Conservation (phyloP, 2,113 vertebrate species). For the Sitta europaea region DNA sequence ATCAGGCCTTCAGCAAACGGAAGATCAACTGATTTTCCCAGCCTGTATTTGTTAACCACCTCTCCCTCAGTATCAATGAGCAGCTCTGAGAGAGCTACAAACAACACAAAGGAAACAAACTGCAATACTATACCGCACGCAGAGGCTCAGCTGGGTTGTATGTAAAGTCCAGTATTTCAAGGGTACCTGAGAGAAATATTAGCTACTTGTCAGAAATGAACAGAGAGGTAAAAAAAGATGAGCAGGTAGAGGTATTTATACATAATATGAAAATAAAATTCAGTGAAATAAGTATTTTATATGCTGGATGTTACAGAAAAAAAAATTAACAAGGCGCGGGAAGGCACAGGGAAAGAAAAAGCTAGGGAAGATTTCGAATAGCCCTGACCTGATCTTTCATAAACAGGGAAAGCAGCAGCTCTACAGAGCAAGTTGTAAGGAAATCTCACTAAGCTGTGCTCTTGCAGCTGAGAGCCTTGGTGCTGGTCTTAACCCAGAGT, state of each 20-base stretch:
- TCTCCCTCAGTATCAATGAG: slow-evolving; percentile 46
- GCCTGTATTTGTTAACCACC: slow-evolving; percentile 65
- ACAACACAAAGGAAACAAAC: not conserved
- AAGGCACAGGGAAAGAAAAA: not conserved
- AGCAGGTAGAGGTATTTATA: not conserved
- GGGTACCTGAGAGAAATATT: not conserved
- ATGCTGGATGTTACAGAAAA: not conserved
- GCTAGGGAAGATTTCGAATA: not conserved
- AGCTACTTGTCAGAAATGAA: not conserved
- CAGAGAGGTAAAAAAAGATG: not conserved
- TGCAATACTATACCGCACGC: not conserved
- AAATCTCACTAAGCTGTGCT: not conserved
- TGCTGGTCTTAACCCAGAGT: not conserved
- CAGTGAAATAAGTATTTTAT: not conserved
- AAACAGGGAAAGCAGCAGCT: not conserved
- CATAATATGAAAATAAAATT: not conserved
- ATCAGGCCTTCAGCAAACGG: slow-evolving; percentile 69
- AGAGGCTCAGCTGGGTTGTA: not conserved
- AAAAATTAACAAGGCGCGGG: not conserved
- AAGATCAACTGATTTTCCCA: slow-evolving; percentile 71
- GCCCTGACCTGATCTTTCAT: not conserved
- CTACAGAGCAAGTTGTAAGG: not conserved
- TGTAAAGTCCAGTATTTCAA: not conserved
- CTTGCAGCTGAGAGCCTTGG: not conserved
- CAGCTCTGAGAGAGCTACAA: not conserved